Evolutionary conservation across 2,797 vertebrate genomes (phyloP).

Genomic region (Aselliscus stoliczkanus): DNA sequence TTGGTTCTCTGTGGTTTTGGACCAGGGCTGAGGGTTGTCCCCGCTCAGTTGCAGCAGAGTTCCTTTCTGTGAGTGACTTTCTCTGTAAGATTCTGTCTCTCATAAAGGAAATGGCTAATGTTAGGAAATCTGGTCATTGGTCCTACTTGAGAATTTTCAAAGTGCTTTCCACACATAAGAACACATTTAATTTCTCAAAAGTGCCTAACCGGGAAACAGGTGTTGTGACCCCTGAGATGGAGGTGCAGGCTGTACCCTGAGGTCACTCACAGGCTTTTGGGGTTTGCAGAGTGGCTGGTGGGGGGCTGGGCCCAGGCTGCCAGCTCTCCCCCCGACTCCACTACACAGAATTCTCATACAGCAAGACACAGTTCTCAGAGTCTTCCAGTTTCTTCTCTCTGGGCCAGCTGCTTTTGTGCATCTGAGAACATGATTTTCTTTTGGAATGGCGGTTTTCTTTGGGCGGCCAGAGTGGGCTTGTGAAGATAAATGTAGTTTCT

Average conservation of each 20-base stretch:
- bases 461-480: background rate
- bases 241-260: background rate
- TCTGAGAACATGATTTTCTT: background rate
- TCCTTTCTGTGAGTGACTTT: background rate
- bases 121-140: background rate
- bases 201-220: background rate
- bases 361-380: background rate
- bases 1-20: background rate
- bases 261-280: background rate
- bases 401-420: background rate
- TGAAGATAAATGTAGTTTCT: background rate
- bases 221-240: background rate
- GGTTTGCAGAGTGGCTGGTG: accelerated
- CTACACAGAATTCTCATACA: no score
- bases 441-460: background rate
- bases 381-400: background rate
- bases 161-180: background rate
- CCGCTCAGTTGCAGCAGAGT: accelerated
- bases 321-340: background rate
- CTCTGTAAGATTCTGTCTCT: background rate
- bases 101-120: background rate
- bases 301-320: no score
- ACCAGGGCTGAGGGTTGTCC: background rate
- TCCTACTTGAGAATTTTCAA: background rate
- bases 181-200: background rate